A percentile compares a stretch with the other conserved stretches of the same genome.
These are phyloP conservation scores for Cataglyphis hispanica DNA, from an alignment of 1,140 invertebrate species.

Conservation along the genomic window DNA sequence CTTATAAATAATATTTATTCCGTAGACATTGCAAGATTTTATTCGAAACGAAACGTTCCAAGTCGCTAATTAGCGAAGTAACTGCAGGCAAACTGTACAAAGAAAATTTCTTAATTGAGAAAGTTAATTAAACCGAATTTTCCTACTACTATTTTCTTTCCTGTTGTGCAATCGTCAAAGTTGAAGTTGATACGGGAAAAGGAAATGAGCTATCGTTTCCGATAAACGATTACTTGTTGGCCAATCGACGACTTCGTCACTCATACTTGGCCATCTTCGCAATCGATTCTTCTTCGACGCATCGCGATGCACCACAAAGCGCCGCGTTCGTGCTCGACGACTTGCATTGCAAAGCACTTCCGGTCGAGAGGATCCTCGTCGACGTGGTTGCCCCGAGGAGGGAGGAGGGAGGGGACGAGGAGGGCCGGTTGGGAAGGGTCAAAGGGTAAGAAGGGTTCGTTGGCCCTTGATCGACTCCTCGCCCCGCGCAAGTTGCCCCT, in stretches of 20 bases:
- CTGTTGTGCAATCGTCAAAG: slow-evolving; percentile 9
- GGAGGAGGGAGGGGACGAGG: background rate
- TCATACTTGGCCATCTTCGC: slow-evolving; percentile 27
- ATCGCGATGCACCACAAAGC: slow-evolving; percentile 70
- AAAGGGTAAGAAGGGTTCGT: slow-evolving; percentile 79
- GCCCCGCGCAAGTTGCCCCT: slow-evolving; percentile 38
- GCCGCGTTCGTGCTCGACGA: slow-evolving; percentile 64
- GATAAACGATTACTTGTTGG: background rate
- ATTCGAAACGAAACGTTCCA: background rate
- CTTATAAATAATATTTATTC: background rate
- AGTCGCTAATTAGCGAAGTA: slow-evolving; percentile 37
- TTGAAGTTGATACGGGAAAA: background rate
- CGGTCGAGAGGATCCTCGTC: slow-evolving; percentile 74
- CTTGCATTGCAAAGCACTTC: slow-evolving; percentile 78
- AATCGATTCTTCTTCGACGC: slow-evolving; percentile 69
- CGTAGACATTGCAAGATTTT: background rate
- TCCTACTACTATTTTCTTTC: slow-evolving; percentile 2
- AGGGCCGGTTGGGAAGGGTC: slow-evolving; percentile 67
- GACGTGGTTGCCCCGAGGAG: slow-evolving; percentile 47
- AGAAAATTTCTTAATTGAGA: slow-evolving; percentile 46
- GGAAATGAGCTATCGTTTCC: background rate
- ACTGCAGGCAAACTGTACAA: slow-evolving; percentile 8
- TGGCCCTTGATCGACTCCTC: slow-evolving; percentile 74
- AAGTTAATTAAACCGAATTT: slow-evolving; percentile 34
- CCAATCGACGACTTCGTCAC: background rate